A percentile compares a stretch with the other conserved stretches of the same genome.
phyloP scores from a whole-genome alignment of 64 coral and sea anemone species.

The Montipora efflorescens region DNA sequence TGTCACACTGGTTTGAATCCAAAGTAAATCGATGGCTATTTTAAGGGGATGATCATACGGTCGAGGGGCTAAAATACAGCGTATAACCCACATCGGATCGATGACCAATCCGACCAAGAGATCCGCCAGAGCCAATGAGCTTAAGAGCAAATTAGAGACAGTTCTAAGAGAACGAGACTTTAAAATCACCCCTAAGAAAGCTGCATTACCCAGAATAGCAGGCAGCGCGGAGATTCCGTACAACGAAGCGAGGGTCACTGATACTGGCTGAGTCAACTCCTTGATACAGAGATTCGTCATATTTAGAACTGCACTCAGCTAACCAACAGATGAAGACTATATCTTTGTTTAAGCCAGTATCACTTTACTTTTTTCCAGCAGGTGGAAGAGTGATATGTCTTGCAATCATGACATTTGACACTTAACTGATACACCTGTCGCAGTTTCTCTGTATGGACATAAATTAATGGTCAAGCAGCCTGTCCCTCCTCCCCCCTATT shows the following conservation, averaged over 20 bases:
- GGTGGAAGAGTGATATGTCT: too few species aligned
- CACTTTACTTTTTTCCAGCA: too few species aligned
- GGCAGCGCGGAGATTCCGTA: constrained; percentile 42
- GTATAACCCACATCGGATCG: constrained; percentile 67
- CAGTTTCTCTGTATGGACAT: too few species aligned
- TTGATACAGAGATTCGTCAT: constrained; percentile 9
- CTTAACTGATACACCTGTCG: too few species aligned
- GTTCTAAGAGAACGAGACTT: constrained; percentile 55
- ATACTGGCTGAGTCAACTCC: background rate
- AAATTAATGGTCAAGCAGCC: too few species aligned
- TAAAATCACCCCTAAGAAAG: constrained; percentile 61
- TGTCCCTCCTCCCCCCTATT: too few species aligned
- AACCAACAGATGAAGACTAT: background rate
- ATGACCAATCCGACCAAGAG: constrained; percentile 69
- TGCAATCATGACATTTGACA: too few species aligned
- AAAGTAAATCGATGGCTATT: constrained; percentile 32
- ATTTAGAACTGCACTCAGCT: background rate
- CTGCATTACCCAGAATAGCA: constrained; percentile 63
- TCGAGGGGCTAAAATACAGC: constrained; percentile 21
- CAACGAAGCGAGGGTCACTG: constrained; percentile 37
- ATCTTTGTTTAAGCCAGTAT: too few species aligned
- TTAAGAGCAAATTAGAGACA: constrained; percentile 60
- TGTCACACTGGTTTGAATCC: constrained; percentile 32
- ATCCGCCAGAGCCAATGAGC: constrained; percentile 73
- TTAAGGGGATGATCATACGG: constrained; percentile 42